Percentiles rank a stretch among this genome's conserved stretches.
phyloP scores from a whole-genome alignment of 2,113 vertebrate species.

The Eulemur macaco region DNA sequence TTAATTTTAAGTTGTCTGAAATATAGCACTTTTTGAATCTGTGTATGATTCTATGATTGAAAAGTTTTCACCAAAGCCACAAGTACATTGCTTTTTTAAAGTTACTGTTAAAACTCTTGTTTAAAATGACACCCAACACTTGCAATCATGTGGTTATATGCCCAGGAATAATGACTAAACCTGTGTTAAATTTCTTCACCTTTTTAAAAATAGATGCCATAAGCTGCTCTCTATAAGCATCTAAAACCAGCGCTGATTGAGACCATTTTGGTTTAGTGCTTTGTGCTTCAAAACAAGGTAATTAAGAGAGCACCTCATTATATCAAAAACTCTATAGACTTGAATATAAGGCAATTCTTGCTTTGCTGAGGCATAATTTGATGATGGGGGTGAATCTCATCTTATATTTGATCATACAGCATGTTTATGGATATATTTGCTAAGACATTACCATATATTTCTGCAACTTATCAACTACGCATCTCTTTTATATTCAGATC shows the following conservation, averaged over 20 bases:
- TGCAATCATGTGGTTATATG: background rate
- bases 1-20: conserved; percentile 61
- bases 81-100: conserved; percentile 38
- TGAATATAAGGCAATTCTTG: conserved; percentile 17
- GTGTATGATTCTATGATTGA: background rate
- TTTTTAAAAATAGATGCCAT: background rate
- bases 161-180: conserved; percentile 45
- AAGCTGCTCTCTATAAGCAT: background rate
- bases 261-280: conserved; percentile 8
- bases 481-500: conserved; percentile 54
- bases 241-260: background rate
- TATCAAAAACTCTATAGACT: conserved; percentile 8
- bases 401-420: background rate
- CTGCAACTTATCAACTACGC: background rate
- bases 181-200: conserved; percentile 1
- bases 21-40: conserved; percentile 25
- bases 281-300: conserved; percentile 49
- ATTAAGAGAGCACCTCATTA: background rate
- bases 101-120: conserved; percentile 17
- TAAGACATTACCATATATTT: conserved; percentile 11
- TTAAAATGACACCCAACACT: conserved; percentile 38
- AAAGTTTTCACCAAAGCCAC: conserved; percentile 11
- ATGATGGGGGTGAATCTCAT: background rate
- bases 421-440: background rate
- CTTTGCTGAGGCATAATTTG: background rate